Conservation (phyloP, 2,797 vertebrate genomes). For the Argya squamiceps region DNA sequence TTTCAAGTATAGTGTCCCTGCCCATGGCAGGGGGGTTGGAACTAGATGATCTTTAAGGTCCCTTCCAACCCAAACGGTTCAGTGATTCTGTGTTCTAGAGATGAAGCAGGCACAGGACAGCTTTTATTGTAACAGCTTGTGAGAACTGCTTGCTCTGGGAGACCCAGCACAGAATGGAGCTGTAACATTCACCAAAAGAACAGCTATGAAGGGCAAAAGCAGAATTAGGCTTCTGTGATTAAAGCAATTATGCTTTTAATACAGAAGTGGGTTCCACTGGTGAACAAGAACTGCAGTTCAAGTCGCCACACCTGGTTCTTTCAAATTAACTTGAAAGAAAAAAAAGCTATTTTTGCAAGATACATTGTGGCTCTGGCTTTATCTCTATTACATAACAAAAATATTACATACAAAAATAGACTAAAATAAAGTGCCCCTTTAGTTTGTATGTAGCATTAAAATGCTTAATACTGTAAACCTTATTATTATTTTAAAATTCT, state of each 20-base stretch:
- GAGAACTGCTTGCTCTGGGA: background rate
- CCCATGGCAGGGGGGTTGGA: background rate
- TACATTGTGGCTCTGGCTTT: background rate
- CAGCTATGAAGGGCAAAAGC: background rate
- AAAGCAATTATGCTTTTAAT: background rate
- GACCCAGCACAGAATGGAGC: background rate
- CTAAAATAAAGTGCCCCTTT: conserved; percentile 61
- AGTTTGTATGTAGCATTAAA: conserved; percentile 58
- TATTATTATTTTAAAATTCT: conserved; percentile 64
- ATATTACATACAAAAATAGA: conserved; percentile 73
- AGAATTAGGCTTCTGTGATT: background rate
- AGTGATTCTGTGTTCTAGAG: background rate
- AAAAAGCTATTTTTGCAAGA: conserved; percentile 1
- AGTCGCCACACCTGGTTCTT: background rate
- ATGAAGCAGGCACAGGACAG: background rate
- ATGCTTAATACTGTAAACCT: conserved; percentile 72
- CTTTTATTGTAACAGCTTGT: background rate
- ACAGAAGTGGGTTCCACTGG: background rate
- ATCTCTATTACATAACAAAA: conserved; percentile 54
- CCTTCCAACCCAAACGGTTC: background rate
- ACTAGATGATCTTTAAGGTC: background rate
- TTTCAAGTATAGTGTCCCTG: background rate
- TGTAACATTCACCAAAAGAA: background rate
- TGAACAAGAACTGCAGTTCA: background rate
- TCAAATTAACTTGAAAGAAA: conserved; percentile 11